These are phyloP conservation scores for Aphidoletes aphidimyza DNA, from an alignment of 2,888 invertebrate genomes.

Conservation along the genomic window DNA sequence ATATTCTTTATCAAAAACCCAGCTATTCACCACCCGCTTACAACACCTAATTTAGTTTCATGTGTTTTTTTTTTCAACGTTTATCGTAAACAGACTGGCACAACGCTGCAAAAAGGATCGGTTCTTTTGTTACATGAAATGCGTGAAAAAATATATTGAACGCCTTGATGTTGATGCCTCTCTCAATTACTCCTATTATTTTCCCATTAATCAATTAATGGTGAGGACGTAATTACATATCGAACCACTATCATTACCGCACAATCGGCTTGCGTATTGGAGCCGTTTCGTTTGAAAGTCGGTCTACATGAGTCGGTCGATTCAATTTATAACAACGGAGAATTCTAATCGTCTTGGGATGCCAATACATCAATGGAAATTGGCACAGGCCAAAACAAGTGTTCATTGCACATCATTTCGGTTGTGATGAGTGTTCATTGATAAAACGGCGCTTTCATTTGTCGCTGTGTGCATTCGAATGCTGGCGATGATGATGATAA, in stretches of 20 bases:
- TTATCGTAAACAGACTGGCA: conserved; percentile 11
- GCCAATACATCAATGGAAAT: neutral
- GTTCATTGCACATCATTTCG: neutral
- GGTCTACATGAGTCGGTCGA: no score
- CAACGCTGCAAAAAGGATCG: neutral
- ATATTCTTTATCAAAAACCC: conserved; percentile 3
- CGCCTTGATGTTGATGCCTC: conserved; percentile 2
- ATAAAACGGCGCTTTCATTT: neutral
- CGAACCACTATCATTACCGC: conserved; percentile 28
- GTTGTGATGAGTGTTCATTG: neutral
- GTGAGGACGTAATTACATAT: conserved; percentile 43
- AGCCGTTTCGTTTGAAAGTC: neutral
- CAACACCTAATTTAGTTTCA: neutral
- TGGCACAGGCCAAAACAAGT: neutral
- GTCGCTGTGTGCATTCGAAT: neutral
- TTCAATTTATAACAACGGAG: neutral
- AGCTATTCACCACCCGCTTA: neutral
- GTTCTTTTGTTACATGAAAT: neutral
- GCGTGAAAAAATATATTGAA: neutral
- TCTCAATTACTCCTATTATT: conserved; percentile 43
- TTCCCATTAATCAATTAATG: conserved; percentile 52
- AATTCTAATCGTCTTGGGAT: neutral
- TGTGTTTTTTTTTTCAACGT: neutral
- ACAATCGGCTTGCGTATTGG: neutral
- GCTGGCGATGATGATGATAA: no score